These are phyloP conservation scores for Agrochola macilenta DNA, from an alignment of 2,888 invertebrate genomes.

Conservation along the genomic window DNA sequence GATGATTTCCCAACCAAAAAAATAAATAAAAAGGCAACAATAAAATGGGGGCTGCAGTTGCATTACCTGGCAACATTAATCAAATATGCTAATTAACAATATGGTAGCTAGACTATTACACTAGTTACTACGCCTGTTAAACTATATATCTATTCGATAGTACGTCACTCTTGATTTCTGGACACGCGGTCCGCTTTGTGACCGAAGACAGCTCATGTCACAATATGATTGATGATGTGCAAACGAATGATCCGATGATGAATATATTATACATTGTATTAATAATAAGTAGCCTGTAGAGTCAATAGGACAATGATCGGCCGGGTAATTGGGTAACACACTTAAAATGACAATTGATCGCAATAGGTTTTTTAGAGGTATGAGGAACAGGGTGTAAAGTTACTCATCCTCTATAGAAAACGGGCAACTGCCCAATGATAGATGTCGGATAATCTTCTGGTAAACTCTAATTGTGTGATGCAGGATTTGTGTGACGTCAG, in stretches of 20 bases:
- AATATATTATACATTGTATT: conserved; percentile 46
- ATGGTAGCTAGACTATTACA: neutral
- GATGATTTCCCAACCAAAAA: too few species aligned
- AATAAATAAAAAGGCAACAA: too few species aligned
- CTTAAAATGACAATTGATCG: too few species aligned
- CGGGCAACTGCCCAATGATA: too few species aligned
- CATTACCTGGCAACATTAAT: conserved; percentile 1
- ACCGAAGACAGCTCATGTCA: conserved; percentile 49
- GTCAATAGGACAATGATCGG: conserved; percentile 20
- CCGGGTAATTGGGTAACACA: too few species aligned
- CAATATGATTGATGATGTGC: conserved; percentile 39
- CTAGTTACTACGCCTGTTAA: neutral
- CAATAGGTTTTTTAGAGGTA: too few species aligned
- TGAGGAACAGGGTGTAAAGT: too few species aligned
- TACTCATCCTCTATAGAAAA: too few species aligned
- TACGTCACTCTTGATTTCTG: conserved; percentile 55
- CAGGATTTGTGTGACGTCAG: too few species aligned
- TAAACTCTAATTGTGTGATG: too few species aligned
- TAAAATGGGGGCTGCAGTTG: too few species aligned
- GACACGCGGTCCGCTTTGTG: conserved; percentile 49
- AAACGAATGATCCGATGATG: conserved; percentile 53
- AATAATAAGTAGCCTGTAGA: conserved; percentile 12
- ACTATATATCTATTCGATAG: conserved; percentile 1
- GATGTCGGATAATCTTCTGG: too few species aligned
- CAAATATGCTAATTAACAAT: conserved; percentile 15